Evolutionary conservation across 2,888 invertebrate genomes (phyloP).

Genomic region (Candidula unifasciata): DNA sequence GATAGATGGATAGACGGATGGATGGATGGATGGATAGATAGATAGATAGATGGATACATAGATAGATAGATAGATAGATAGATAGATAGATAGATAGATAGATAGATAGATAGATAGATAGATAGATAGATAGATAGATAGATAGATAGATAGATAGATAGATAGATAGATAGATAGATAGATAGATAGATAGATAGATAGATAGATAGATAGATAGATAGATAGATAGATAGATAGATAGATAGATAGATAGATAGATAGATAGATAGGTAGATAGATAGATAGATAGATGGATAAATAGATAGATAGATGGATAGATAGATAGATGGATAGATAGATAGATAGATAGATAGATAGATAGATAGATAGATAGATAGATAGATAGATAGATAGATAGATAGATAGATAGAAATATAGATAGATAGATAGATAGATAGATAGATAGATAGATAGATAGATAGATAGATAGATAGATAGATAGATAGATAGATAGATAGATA

Average conservation of each 20-base stretch:
- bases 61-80: slow-evolving; percentile 41
- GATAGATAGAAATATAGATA: slow-evolving; percentile 38
- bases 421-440: slow-evolving; percentile 35
- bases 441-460: slow-evolving; percentile 46
- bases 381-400: slow-evolving; percentile 44
- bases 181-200: slow-evolving; percentile 9
- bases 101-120: slow-evolving; percentile 44
- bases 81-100: slow-evolving; percentile 36
- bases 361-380: slow-evolving; percentile 43
- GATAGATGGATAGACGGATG: slow-evolving; percentile 19
- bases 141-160: slow-evolving; percentile 25
- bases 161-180: too few species aligned
- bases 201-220: slow-evolving; percentile 5
- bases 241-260: slow-evolving; percentile 26
- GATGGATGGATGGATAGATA: slow-evolving; percentile 38
- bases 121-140: slow-evolving; percentile 47
- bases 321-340: slow-evolving; percentile 33
- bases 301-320: slow-evolving; percentile 25
- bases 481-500: slow-evolving; percentile 11
- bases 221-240: slow-evolving; percentile 2
- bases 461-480: slow-evolving; percentile 46
- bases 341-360: slow-evolving; percentile 19
- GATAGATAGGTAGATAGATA: slow-evolving; percentile 36
- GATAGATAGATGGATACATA: slow-evolving; percentile 43
- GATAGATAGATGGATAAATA: slow-evolving; percentile 25